Conservation (phyloP, 2,888 invertebrate species). For the Uloborus plumipes region DNA sequence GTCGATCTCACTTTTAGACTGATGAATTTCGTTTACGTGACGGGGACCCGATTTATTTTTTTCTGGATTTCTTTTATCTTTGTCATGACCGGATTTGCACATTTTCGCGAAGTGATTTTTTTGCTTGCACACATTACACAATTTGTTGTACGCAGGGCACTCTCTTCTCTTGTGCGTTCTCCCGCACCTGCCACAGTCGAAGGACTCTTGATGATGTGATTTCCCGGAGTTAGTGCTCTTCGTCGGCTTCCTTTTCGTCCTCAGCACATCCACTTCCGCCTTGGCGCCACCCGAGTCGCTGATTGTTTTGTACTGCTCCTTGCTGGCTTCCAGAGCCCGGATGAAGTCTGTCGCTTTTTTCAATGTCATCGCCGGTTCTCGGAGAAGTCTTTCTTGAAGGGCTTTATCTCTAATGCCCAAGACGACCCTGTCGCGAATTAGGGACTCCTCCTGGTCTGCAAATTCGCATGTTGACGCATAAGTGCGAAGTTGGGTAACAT, state of each 20-base stretch:
- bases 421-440: constrained; percentile 8
- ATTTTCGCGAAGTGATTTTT: no score
- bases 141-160: constrained; percentile 11
- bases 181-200: constrained; percentile 6
- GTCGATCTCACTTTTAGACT: no score
- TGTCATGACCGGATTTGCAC: no score
- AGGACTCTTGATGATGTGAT: no score
- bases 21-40: no score
- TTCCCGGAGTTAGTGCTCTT: no score
- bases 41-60: not conserved
- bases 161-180: constrained; percentile 5
- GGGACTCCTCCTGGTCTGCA: not conserved
- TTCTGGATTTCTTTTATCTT: no score
- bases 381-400: not conserved
- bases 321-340: not conserved
- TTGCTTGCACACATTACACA: not conserved
- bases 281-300: not conserved
- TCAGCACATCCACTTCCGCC: not conserved
- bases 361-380: not conserved
- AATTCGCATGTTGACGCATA: not conserved
- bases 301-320: not conserved
- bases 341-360: not conserved
- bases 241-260: not conserved
- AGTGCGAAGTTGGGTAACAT: not conserved
- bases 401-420: not conserved